Evolutionary conservation across 2,797 vertebrate genomes (phyloP), one percentile per base, ranked within the genome.

Genomic region (Ispidina picta): DNA sequence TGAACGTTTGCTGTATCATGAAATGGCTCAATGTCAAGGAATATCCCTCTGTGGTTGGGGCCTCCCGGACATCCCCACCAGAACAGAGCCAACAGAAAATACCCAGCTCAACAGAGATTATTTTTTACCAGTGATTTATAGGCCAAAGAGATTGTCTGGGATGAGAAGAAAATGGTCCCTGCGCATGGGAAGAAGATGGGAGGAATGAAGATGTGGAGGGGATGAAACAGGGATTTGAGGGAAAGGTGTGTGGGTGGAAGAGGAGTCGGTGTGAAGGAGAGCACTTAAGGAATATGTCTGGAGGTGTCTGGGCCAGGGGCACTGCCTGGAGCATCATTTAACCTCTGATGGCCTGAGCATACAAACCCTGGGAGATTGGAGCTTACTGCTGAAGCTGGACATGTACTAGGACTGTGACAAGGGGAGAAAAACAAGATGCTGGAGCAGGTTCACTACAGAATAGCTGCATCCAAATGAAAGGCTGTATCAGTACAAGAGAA

Each of bases 311-410:
- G 37, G 2, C 1, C 6, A 49, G 60, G 29, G 33, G 1, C 28
- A 20, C 25, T 46, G 41, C 55, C 43, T 28, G 64, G 31, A 25
- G 35, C 52, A 4, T 5, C 31, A 9, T 3, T 20, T 10, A 9
- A 10, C 11, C 20, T 25, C 26, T 52, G 14, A 3, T 15, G 31
- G 10, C 33, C 69, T 39, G 51, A 59, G 33, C n/a, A 49, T 63
- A 56, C 0, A 2, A 52, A 12, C 4, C 21, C 51, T 29, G 41
- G 49, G 14, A 9, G 3, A 1, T 0, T 14, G 70, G 39, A 31
- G 48, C 55, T 84, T 66, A 5, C 12, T n/a, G 1, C 46, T 56
- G 59, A 25, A 9, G 35, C 15, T 41, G 44, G 48, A 3, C 1
- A 15, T n/a, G 46, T 46, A 25, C 26, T 52, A 23, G 44, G 25